Base-by-base conservation (phyloP, 2,113 vertebrate species). In the Hepsetus odoe region DNA sequence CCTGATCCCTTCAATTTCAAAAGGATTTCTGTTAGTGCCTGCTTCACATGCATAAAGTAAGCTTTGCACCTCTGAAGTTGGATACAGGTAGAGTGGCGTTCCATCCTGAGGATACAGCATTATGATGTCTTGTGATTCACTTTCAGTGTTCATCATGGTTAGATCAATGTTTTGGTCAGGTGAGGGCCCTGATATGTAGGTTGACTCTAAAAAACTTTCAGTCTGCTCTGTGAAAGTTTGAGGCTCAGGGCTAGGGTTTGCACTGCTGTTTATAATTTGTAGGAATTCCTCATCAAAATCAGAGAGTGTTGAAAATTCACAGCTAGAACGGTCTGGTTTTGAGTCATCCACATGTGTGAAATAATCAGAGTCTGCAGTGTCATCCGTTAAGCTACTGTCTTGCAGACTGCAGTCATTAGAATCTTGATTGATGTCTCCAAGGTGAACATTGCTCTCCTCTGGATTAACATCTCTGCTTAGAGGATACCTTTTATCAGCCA, bases 221-320 rank as follows among this genome's bases (percentile, higher is more conserved):
- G 22, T 46, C 49, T 79, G 74, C 20, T 70, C 76, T 30, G 73
- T 83, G 35, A 82, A 69, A 26, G 80, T 72, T n/a, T 49, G 35
- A 69, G 49, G 83, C 14, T 90, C 90, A 62, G 89, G 84, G 66
- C 82, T 90, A 1, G 85, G 13, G 73, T 86, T 83, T 75, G 74
- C 65, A 24, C 88, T 90, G 38, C 74, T 2, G 0, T 79, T 77
- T 22, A 86, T 26, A 65, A 80, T 84, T 51, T 88, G 89, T 70
- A 77, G 84, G 80, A 83, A 85, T 28, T 92, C 91, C 16, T 93
- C 91, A 42, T 94, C 92, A 72, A 88, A 89, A 85, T 93, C 92
- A 0, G 90, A 87, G 24, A 78, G 88, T n/a, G 80, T 79, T 40
- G 90, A 92, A 59, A 93, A 85, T 18, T 93, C 90, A 11, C 88